A percentile compares a stretch with the other conserved stretches of the same genome.
Conservation (phyloP, 1,140 invertebrate genomes). For the Latrodectus geometricus region DNA sequence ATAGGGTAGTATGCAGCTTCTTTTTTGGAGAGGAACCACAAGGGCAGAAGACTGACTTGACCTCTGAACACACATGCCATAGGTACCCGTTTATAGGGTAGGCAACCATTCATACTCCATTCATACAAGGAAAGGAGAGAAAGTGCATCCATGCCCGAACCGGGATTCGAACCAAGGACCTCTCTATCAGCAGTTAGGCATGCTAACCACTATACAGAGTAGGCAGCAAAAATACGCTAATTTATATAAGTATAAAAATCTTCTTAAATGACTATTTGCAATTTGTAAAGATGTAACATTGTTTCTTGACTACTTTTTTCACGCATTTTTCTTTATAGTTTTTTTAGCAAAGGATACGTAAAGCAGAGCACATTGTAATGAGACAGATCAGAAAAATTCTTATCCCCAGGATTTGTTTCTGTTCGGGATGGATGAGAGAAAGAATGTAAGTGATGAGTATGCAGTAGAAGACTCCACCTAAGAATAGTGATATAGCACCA, state of each 20-base stretch:
- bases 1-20: too few species aligned
- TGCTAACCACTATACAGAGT: too few species aligned
- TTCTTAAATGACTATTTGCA: neutral
- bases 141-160: too few species aligned
- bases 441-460: constrained; percentile 43
- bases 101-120: too few species aligned
- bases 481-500: constrained; percentile 31
- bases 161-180: too few species aligned
- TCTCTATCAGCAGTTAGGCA: too few species aligned
- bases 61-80: too few species aligned
- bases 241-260: neutral
- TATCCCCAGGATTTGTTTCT: constrained; percentile 32
- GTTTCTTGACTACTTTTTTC: neutral
- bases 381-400: constrained; percentile 39
- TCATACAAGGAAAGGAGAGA: too few species aligned
- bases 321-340: neutral
- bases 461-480: constrained; percentile 44
- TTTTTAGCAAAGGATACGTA: constrained; percentile 25
- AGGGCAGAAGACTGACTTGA: too few species aligned
- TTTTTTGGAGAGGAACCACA: too few species aligned
- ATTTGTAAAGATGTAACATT: neutral
- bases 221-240: neutral
- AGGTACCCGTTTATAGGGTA: too few species aligned
- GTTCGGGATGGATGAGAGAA: constrained; percentile 25
- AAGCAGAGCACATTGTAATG: constrained; percentile 48